Evolutionary conservation across 2,888 invertebrate genomes (phyloP).

Genomic region (Trichacis sp.): DNA sequence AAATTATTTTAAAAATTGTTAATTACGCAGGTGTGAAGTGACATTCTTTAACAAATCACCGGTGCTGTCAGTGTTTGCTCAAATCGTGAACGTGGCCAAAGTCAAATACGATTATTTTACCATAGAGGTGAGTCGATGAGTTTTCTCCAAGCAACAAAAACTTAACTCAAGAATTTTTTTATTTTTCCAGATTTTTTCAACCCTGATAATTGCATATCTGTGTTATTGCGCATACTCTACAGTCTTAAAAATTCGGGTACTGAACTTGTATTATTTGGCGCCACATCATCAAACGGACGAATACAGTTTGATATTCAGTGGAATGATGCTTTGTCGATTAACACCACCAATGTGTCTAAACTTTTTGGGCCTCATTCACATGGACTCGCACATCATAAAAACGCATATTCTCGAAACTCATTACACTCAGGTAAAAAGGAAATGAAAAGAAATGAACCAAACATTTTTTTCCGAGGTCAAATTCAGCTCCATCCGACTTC

Average conservation of each 20-base stretch:
- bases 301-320: conserved; percentile 97
- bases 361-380: conserved; percentile 96
- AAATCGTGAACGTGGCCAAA: conserved; percentile 86
- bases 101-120: conserved; percentile 89
- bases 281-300: conserved; percentile 99
- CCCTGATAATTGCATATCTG: conserved; percentile 91
- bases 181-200: conserved; percentile 82
- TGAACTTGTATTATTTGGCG: conserved; percentile 97
- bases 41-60: conserved; percentile 95
- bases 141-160: conserved; percentile 8
- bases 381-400: conserved; percentile 95
- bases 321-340: conserved; percentile 96
- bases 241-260: conserved; percentile 93
- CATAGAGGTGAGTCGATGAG: conserved; percentile 89
- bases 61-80: conserved; percentile 96
- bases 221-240: conserved; percentile 99
- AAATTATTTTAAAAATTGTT: too few relatives aligned
- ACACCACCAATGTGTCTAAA: conserved; percentile 99
- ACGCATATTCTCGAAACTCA: conserved; percentile 86
- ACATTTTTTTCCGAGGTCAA: conserved; percentile 99
- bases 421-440: conserved; percentile 87
- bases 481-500: too few relatives aligned
- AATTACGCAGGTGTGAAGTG: conserved; percentile 79
- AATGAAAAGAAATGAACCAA: conserved; percentile 83
- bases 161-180: conserved; percentile 4